Percentiles rank a stretch among this genome's conserved stretches.
Evolutionary conservation across 2,888 invertebrate species (phyloP).

Genomic region (Metallyticus violacea): DNA sequence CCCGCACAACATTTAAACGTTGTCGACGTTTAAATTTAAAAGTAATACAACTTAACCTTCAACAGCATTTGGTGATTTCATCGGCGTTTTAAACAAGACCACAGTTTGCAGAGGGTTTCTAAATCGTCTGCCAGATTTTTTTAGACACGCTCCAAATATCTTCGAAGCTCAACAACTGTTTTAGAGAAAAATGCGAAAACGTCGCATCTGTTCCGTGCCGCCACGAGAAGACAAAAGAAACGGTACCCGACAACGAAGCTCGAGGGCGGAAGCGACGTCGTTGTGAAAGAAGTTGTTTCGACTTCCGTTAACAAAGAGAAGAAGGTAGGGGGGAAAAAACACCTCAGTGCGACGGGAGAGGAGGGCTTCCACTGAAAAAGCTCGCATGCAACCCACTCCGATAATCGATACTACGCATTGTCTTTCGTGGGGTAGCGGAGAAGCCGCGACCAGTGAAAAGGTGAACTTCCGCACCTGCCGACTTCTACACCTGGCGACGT

Average conservation of each 20-base stretch:
- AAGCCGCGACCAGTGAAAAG: not conserved
- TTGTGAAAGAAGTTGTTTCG: not conserved
- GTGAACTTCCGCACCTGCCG: not conserved
- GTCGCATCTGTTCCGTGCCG: not conserved
- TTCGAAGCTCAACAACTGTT: not conserved
- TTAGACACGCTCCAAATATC: no score
- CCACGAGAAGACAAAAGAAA: not conserved
- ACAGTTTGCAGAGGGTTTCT: no score
- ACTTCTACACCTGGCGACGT: not conserved
- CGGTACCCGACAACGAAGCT: not conserved
- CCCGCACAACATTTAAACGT: no score
- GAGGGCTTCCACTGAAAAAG: not conserved
- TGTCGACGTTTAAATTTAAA: no score
- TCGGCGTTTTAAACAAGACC: no score
- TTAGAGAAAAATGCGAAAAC: not conserved
- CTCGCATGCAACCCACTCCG: not conserved
- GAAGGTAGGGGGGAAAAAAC: not conserved
- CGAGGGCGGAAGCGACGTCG: not conserved
- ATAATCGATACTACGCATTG: not conserved
- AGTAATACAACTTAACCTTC: no score
- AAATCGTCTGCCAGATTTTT: no score
- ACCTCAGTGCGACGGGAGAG: not conserved
- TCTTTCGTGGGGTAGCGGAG: not conserved
- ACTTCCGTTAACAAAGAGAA: not conserved
- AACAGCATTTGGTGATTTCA: no score